A percentile compares a stretch with the other conserved stretches of the same genome.
These are phyloP conservation scores for Elaphurus davidianus DNA, from an alignment of 2,113 vertebrate species.

Conservation along the genomic window DNA sequence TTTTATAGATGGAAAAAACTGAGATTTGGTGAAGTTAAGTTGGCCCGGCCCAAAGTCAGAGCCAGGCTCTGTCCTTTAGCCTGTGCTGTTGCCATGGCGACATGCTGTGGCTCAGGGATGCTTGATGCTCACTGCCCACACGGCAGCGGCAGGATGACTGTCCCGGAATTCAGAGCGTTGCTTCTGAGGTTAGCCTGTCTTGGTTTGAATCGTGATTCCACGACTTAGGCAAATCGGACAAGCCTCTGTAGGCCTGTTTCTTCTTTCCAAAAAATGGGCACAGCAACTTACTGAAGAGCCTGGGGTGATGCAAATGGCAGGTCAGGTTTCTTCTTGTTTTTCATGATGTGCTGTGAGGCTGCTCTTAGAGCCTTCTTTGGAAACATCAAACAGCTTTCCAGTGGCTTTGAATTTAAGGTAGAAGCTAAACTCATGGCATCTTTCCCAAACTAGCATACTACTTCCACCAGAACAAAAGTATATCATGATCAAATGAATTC, in stretches of 20 bases:
- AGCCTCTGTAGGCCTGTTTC: background rate
- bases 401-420: conserved; percentile 33
- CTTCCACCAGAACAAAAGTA: background rate
- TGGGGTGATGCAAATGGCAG: background rate
- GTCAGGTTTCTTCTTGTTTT: background rate
- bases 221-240: background rate
- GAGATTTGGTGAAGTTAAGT: background rate
- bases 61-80: background rate
- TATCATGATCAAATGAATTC: background rate
- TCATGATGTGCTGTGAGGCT: background rate
- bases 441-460: background rate
- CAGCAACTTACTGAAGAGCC: background rate
- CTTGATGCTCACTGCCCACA: background rate
- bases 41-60: background rate
- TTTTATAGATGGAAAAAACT: background rate
- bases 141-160: accelerated
- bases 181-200: background rate
- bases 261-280: background rate
- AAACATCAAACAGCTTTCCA: conserved; percentile 16
- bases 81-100: background rate
- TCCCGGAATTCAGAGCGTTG: background rate
- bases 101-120: background rate
- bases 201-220: background rate
- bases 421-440: background rate
- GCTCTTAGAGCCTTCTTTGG: background rate